Evolutionary conservation across 2,797 vertebrate species (phyloP).

Genomic region (Pseudochromis fuscus): DNA sequence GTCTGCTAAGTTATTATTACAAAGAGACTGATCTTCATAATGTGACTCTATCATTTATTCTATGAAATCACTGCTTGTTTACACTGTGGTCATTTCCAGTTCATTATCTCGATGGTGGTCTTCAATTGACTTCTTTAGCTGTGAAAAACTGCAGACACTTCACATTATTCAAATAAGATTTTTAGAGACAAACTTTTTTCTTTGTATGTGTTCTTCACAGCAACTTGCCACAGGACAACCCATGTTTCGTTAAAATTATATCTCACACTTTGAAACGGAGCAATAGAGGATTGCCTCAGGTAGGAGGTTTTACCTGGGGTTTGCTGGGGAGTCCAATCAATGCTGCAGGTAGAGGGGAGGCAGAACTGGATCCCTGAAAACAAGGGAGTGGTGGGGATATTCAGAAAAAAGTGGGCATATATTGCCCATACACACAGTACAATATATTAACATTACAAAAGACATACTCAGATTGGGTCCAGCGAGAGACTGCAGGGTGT

Average conservation of each 20-base stretch:
- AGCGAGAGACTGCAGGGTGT: not conserved
- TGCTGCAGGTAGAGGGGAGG: constrained; percentile 83
- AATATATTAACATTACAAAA: constrained; percentile 41
- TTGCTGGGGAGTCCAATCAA: constrained; percentile 81
- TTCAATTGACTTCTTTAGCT: constrained; percentile 5
- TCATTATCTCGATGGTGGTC: not conserved
- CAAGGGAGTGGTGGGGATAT: constrained; percentile 71
- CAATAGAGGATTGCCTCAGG: constrained; percentile 27
- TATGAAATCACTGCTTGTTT: constrained; percentile 7
- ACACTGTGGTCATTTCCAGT: not conserved
- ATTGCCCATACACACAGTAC: constrained; percentile 54
- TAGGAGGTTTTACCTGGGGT: constrained; percentile 81
- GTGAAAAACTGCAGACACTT: not conserved
- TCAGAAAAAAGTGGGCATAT: constrained; percentile 67
- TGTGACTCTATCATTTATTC: not conserved
- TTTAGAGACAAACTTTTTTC: not conserved
- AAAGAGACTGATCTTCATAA: not conserved
- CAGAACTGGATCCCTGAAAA: constrained; percentile 88
- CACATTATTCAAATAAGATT: not conserved
- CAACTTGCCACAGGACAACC: constrained; percentile 10
- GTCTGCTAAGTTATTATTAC: constrained; percentile 8
- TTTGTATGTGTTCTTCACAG: not conserved
- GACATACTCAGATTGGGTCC: constrained; percentile 16
- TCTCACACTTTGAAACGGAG: constrained; percentile 1
- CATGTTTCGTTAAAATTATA: constrained; percentile 9